Percentiles rank a stretch among this genome's conserved stretches.
These are phyloP conservation scores for Rhizomys pruinosus DNA, from an alignment of 2,113 vertebrate genomes.

Conservation along the genomic window DNA sequence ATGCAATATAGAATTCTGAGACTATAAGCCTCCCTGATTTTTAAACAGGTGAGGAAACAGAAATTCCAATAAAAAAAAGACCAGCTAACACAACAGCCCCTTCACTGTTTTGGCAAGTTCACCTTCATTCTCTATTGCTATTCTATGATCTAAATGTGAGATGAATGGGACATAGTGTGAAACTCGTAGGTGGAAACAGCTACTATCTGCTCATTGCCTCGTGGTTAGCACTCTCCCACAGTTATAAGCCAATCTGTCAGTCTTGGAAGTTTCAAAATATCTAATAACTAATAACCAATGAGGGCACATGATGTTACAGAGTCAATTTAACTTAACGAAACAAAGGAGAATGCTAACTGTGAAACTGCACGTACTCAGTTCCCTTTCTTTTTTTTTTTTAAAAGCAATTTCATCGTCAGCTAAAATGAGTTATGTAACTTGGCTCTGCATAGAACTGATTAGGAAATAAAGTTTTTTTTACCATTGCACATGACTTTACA, in stretches of 20 bases:
- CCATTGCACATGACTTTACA: background rate
- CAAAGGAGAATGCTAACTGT: background rate
- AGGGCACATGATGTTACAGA: background rate
- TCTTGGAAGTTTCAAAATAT: background rate
- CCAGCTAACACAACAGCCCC: background rate
- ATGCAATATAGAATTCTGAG: background rate
- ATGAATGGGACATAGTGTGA: background rate
- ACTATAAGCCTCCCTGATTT: background rate
- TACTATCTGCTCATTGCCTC: background rate
- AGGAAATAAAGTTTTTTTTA: slow-evolving; percentile 4
- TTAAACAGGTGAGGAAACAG: background rate
- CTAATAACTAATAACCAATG: background rate
- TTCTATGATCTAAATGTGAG: background rate
- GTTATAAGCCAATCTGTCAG: background rate
- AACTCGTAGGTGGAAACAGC: background rate
- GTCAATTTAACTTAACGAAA: background rate
- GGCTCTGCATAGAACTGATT: background rate
- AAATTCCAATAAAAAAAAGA: background rate
- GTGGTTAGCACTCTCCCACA: slow-evolving; percentile 35
- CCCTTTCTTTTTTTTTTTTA: no score
- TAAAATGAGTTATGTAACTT: background rate
- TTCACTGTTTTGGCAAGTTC: background rate
- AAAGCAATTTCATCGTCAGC: slow-evolving; percentile 28
- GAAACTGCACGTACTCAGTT: background rate
- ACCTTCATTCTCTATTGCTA: background rate